phyloP scores from a whole-genome alignment of 2,888 invertebrate species.

The Epicampocera succincta region DNA sequence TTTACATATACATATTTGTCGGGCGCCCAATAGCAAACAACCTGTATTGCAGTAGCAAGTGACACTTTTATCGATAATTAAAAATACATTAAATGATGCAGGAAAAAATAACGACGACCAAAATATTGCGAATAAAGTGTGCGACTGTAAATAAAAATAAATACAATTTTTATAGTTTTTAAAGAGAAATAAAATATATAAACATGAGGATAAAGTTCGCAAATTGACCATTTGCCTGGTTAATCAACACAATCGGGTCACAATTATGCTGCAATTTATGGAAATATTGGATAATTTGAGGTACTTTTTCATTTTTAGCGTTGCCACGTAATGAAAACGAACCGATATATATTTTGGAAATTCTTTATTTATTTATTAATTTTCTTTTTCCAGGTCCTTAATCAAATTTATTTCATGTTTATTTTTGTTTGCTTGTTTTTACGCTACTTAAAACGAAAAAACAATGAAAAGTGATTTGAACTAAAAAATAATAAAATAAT shows the following conservation, averaged over 20 bases:
- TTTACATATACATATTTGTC: neutral
- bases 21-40: constrained; percentile 5
- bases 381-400: too few relatives aligned
- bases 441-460: too few relatives aligned
- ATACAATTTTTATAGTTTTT: constrained; percentile 51
- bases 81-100: constrained; percentile 58
- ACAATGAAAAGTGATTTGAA: too few relatives aligned
- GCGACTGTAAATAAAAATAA: constrained; percentile 44
- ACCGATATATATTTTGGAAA: too few relatives aligned
- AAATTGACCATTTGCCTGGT: constrained; percentile 14
- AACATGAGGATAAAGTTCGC: constrained; percentile 1
- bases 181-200: constrained; percentile 19
- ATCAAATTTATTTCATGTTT: too few relatives aligned
- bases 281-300: too few relatives aligned
- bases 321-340: too few relatives aligned
- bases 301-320: too few relatives aligned
- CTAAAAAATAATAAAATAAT: too few relatives aligned
- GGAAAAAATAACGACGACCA: constrained; percentile 17
- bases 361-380: too few relatives aligned
- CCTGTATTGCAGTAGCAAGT: constrained; percentile 36
- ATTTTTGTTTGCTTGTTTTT: too few relatives aligned
- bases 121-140: constrained; percentile 41
- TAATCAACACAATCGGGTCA: constrained; percentile 10
- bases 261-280: neutral
- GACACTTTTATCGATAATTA: constrained; percentile 62